A percentile compares a stretch with the other conserved stretches of the same genome.
phyloP scores from a whole-genome alignment of 2,113 vertebrate species.

The Spea bombifrons region DNA sequence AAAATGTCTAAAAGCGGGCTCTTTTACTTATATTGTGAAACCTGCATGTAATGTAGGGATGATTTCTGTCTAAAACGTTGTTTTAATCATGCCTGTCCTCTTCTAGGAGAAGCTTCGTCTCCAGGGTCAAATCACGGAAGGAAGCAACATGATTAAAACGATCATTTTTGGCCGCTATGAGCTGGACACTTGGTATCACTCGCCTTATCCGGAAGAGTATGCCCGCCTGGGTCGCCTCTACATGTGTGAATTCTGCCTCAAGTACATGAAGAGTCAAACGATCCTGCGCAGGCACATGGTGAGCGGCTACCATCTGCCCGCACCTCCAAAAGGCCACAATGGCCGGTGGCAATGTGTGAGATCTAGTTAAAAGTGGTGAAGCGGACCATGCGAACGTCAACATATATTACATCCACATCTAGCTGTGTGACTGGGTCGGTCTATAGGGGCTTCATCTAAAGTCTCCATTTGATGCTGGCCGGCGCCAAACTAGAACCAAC shows the following conservation, averaged over 20 bases:
- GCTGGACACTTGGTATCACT: slow-evolving; percentile 98
- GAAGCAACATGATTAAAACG: slow-evolving; percentile 98
- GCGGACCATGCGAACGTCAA: no score
- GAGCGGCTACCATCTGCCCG: slow-evolving; percentile 42
- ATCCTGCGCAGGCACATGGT: slow-evolving; percentile 97
- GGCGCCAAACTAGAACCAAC: no score
- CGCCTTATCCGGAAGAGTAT: slow-evolving; percentile 96
- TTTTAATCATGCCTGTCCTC: neutral
- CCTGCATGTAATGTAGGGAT: no score
- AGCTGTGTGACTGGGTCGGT: no score
- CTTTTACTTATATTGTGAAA: no score
- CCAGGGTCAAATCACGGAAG: slow-evolving; percentile 95
- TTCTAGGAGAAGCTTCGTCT: slow-evolving; percentile 89
- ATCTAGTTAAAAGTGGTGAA: no score
- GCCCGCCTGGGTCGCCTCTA: slow-evolving; percentile 92
- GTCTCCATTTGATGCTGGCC: no score
- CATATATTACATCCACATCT: no score
- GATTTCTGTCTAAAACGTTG: neutral
- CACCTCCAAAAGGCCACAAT: no score
- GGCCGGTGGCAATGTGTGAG: no score
- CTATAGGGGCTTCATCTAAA: no score
- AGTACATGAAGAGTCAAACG: slow-evolving; percentile 99
- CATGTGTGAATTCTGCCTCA: slow-evolving; percentile 97
- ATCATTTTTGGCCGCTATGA: slow-evolving; percentile 97
- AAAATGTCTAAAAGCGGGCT: neutral